phyloP scores from a whole-genome alignment of 2,797 vertebrate species.

The Mastacembelus armatus region DNA sequence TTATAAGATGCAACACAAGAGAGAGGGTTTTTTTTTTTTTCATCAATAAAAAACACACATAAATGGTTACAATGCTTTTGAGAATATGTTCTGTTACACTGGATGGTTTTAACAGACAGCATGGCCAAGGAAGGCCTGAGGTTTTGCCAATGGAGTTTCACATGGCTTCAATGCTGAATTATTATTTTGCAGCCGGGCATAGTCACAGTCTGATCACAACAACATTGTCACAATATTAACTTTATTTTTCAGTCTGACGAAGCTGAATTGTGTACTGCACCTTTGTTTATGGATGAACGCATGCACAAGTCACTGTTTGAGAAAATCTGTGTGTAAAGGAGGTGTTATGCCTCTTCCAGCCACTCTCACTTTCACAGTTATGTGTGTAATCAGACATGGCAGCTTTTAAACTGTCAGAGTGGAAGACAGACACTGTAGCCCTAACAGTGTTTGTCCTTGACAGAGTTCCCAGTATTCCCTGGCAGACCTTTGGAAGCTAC shows the following conservation, averaged over 20 bases:
- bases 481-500: slow-evolving; percentile 42
- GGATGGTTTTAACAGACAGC: slow-evolving; percentile 53
- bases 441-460: slow-evolving; percentile 27
- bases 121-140: slow-evolving; percentile 17
- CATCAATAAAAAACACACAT: slow-evolving; percentile 11
- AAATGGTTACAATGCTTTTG: slow-evolving; percentile 29
- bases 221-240: not conserved
- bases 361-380: slow-evolving; percentile 14
- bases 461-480: slow-evolving; percentile 52
- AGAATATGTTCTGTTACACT: slow-evolving; percentile 29
- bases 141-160: slow-evolving; percentile 23
- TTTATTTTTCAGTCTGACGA: not conserved
- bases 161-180: slow-evolving; percentile 22
- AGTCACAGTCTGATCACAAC: not conserved
- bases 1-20: slow-evolving; percentile 33
- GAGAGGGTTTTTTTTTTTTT: slow-evolving; percentile 9
- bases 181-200: not conserved
- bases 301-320: slow-evolving; percentile 4
- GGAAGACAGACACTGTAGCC: slow-evolving; percentile 42
- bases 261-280: not conserved
- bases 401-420: slow-evolving; percentile 58
- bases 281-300: not conserved
- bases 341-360: slow-evolving; percentile 25
- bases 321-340: slow-evolving; percentile 3
- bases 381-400: slow-evolving; percentile 52